Evolutionary conservation across 2,888 invertebrate species (phyloP), one percentile per base, ranked within the genome.

Genomic region (Schizotus pectinicornis): DNA sequence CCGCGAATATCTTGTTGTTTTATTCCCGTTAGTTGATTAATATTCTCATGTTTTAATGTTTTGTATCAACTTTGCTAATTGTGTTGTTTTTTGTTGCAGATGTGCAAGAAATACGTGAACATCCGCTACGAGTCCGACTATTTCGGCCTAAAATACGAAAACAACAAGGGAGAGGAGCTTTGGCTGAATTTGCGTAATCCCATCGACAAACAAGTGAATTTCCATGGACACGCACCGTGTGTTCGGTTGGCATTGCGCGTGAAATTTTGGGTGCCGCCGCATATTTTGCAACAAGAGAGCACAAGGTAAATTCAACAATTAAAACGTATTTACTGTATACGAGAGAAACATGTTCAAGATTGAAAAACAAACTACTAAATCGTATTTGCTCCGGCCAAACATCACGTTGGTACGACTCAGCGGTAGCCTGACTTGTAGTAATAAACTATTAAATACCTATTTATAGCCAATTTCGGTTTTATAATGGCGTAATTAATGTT

Each of bases 181-280:
- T 95, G 94, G 95, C 82, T 94, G 63, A 95, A 95, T 79, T 81
- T 94, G 71, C 84, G 94, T 62, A 95, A 95, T 81, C 88, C 89
- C 45, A 85, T 92, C 64, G 88, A 89, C 73, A 85, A 89, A 57
- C 91, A 91, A 75, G 85, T 89, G 57, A 72, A 68, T 62, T 73
- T 72, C 52, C 75, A 78, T 52, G 85, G 85, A 54, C 87, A 88
- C 54, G 81, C 84, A 6, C 81, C 83, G 35, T 85, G 86, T 35
- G 84, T 88, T 59, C 83, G 90, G 43, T 85, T 92, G 64, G 86
- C 88, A 64, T 81, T 92, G 56, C 82, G 90, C 65, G 92, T 94
- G 67, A 95, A 95, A 80, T 95, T 94, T 82, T 94, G 93, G 91
- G 94, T 95, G 39, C 92, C 92, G 1, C 94, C 94, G 1, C 94